Percentiles rank a stretch among this genome's conserved stretches.
Conservation (phyloP, 2,888 invertebrate genomes). For the Baronia brevicornis region DNA sequence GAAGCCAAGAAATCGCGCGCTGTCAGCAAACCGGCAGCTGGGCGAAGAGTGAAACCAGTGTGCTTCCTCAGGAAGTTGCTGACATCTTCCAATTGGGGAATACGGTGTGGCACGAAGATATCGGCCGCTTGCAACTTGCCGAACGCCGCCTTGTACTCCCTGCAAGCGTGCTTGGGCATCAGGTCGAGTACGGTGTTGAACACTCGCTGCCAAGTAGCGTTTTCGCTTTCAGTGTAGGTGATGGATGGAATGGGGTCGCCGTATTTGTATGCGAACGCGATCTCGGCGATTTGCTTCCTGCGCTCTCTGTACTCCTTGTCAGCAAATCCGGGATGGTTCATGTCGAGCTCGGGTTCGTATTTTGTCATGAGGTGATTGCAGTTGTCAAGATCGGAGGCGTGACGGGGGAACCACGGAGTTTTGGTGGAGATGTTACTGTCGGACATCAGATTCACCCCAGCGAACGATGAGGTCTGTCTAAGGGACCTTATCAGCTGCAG, state of each 20-base stretch:
- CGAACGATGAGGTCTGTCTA: constrained; percentile 88
- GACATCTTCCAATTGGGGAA: constrained; percentile 97
- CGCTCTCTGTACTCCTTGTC: constrained; percentile 95
- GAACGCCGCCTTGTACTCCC: constrained; percentile 90
- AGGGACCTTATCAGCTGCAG: constrained; percentile 88
- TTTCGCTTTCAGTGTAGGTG: constrained; percentile 91
- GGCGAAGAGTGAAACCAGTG: constrained; percentile 97
- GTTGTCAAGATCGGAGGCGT: constrained; percentile 95
- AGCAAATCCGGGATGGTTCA: constrained; percentile 98
- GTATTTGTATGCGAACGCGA: constrained; percentile 96
- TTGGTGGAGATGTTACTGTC: constrained; percentile 90
- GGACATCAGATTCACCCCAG: constrained; percentile 86
- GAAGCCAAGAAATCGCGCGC: constrained; percentile 99
- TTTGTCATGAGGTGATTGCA: constrained; percentile 99
- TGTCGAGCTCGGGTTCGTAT: constrained; percentile 97
- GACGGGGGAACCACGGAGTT: constrained; percentile 97
- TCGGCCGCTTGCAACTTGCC: constrained; percentile 89
- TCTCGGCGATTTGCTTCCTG: constrained; percentile 96
- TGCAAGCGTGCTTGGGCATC: constrained; percentile 95
- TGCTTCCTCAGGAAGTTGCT: constrained; percentile 92
- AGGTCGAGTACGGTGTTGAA: constrained; percentile 92
- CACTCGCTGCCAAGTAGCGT: constrained; percentile 94
- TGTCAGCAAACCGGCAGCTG: constrained; percentile 97
- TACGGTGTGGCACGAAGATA: constrained; percentile 89
- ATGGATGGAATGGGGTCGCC: constrained; percentile 94